These are phyloP conservation scores for Malthinus flaveolus DNA, from an alignment of 2,888 invertebrate genomes.

Conservation along the genomic window DNA sequence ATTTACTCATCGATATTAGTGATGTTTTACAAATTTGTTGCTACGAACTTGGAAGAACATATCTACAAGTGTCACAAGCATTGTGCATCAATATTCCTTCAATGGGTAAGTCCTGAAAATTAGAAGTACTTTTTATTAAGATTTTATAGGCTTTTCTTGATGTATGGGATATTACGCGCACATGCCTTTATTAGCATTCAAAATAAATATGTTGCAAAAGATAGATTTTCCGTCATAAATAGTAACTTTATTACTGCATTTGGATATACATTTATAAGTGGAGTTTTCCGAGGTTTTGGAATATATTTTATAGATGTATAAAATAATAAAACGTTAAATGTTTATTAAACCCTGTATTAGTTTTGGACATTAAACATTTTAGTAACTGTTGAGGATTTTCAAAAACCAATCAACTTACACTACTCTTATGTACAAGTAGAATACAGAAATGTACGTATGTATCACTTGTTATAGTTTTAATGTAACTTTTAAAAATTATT, in stretches of 20 bases:
- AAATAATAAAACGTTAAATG: neutral
- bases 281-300: no score
- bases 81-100: conserved; percentile 89
- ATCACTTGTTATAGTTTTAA: conserved; percentile 26
- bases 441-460: conserved; percentile 26
- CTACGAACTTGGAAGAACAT: conserved; percentile 91
- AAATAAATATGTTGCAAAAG: no score
- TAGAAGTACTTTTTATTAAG: neutral
- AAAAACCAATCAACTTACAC: conserved; percentile 18
- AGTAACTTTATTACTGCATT: no score
- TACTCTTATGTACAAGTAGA: conserved; percentile 25
- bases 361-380: conserved; percentile 18
- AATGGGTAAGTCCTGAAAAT: conserved; percentile 67
- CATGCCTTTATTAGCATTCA: no score
- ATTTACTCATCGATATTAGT: conserved; percentile 95
- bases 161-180: neutral
- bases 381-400: conserved; percentile 14
- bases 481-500: conserved; percentile 22
- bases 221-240: no score
- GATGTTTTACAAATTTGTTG: conserved; percentile 97
- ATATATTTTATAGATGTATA: neutral
- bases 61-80: conserved; percentile 84
- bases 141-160: neutral
- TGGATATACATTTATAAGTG: no score
- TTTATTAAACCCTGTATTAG: conserved; percentile 21